Evolutionary conservation across 1,140 invertebrate genomes (phyloP).

Genomic region (Drosophila pruinosa): DNA sequence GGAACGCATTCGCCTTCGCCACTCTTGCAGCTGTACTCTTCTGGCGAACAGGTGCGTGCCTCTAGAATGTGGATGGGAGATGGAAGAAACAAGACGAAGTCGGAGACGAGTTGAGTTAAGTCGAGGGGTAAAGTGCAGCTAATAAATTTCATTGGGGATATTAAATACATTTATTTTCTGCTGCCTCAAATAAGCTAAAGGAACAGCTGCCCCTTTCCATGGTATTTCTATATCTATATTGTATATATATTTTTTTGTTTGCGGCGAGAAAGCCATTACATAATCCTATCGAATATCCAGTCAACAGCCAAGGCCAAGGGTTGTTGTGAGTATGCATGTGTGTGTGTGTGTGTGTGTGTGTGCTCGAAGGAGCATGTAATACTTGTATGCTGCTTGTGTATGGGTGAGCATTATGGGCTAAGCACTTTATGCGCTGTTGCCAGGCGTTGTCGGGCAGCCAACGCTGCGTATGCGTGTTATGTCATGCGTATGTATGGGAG

Average conservation of each 20-base stretch:
- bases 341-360: conserved; percentile 15
- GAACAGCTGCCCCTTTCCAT: conserved; percentile 7
- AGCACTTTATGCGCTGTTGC: conserved; percentile 57
- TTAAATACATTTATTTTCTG: conserved; percentile 31
- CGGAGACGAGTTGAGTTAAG: neutral
- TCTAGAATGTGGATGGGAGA: conserved; percentile 84
- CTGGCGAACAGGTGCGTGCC: conserved; percentile 90
- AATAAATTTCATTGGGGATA: conserved; percentile 31
- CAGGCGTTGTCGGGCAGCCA: conserved; percentile 45
- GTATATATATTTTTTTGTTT: neutral
- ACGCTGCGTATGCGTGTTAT: conserved; percentile 64
- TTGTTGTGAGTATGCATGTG: conserved; percentile 3
- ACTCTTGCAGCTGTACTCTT: conserved; percentile 93
- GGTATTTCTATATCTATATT: neutral
- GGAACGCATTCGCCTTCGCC: conserved; percentile 93
- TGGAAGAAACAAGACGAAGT: conserved; percentile 9
- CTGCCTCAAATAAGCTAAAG: conserved; percentile 10
- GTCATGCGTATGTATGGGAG: neutral
- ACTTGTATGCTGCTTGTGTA: neutral
- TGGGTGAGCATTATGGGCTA: conserved; percentile 43
- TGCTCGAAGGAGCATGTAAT: conserved; percentile 4
- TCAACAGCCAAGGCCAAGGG: conserved; percentile 27
- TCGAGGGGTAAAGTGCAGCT: conserved; percentile 12
- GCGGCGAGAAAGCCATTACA: conserved; percentile 28
- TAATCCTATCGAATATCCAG: conserved; percentile 21